Percentiles rank a stretch among this genome's conserved stretches.
phyloP scores from a whole-genome alignment of 2,888 invertebrate genomes.

The Trissolcus brochymenae region DNA sequence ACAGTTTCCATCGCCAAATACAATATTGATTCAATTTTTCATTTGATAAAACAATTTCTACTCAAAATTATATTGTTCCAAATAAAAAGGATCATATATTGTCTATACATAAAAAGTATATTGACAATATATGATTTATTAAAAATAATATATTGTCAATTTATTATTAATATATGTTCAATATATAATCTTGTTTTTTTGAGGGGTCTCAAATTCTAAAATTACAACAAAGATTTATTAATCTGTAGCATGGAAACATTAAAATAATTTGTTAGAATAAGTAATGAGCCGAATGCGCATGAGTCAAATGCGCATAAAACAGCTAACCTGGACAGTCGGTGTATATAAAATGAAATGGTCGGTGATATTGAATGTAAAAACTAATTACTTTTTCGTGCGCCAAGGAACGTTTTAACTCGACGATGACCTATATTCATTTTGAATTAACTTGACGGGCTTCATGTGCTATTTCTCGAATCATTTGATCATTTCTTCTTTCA shows the following conservation, averaged over 20 bases:
- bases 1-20: neutral
- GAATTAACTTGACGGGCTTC: neutral
- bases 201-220: no score
- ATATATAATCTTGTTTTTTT: no score
- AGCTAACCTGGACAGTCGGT: no score
- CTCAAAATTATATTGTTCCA: neutral
- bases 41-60: neutral
- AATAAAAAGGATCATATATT: no score
- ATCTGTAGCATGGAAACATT: neutral
- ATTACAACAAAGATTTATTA: no score
- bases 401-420: neutral
- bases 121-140: no score
- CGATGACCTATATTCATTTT: constrained; percentile 1
- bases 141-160: no score
- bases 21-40: neutral
- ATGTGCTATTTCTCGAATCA: neutral
- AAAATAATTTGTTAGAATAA: neutral
- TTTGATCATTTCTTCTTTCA: constrained; percentile 1
- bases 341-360: no score
- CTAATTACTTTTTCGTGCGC: neutral
- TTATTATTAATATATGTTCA: no score
- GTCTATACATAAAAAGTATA: no score
- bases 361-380: neutral
- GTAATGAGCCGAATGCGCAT: neutral
- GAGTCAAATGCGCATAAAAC: no score